Conservation (phyloP, 2,113 vertebrate genomes). For the Alaudala cheleensis region DNA sequence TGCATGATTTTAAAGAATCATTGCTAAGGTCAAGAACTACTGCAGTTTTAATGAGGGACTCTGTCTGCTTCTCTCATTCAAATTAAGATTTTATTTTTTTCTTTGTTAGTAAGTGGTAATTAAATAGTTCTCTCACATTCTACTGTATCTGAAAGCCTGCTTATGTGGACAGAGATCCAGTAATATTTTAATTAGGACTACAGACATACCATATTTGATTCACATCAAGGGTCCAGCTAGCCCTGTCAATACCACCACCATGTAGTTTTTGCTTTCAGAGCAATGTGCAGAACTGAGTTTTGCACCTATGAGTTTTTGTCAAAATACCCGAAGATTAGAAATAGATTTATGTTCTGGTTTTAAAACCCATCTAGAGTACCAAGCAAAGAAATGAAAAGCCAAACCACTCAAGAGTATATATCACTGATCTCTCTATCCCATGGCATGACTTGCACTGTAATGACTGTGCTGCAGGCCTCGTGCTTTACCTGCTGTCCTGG, state of each 20-base stretch:
- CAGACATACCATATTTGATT: neutral
- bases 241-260: neutral
- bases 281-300: neutral
- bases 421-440: neutral
- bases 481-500: neutral
- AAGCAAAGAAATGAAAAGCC: neutral
- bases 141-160: neutral
- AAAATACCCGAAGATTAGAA: neutral
- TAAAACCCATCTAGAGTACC: neutral
- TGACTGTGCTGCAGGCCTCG: neutral
- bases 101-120: neutral
- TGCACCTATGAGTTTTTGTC: neutral
- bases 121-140: neutral
- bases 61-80: neutral
- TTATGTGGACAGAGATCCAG: neutral
- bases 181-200: neutral
- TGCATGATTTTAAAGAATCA: neutral
- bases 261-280: neutral
- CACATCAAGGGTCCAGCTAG: neutral
- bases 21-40: constrained; percentile 10
- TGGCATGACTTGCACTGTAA: neutral
- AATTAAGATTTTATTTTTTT: neutral
- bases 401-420: neutral
- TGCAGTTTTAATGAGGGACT: neutral
- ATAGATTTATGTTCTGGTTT: neutral